Evolutionary conservation across 2,888 invertebrate species (phyloP).

Genomic region (Cantharis rustica): DNA sequence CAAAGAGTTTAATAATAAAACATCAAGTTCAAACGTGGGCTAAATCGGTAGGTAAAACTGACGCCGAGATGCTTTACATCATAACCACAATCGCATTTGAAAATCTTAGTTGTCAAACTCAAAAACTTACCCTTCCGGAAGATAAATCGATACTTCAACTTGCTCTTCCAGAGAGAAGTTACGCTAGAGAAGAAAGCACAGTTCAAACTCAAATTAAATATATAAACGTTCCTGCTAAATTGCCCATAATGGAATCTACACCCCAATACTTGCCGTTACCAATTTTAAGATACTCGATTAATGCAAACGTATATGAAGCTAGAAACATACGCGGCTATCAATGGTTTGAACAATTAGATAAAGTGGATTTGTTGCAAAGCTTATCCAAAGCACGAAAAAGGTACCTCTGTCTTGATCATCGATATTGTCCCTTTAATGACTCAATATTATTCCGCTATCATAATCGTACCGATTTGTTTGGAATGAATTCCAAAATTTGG

Average conservation of each 20-base stretch:
- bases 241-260: neutral
- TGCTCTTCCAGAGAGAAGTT: neutral
- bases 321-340: conserved; percentile 1
- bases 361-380: neutral
- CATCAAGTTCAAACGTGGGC: neutral
- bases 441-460: conserved; percentile 7
- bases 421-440: conserved; percentile 2
- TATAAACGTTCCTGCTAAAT: neutral
- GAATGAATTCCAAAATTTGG: conserved; percentile 9
- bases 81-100: neutral
- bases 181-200: neutral
- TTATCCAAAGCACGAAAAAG: neutral
- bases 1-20: neutral
- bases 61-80: neutral
- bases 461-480: conserved; percentile 5
- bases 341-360: conserved; percentile 5
- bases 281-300: neutral
- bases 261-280: neutral
- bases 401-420: conserved; percentile 1
- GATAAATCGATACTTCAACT: neutral
- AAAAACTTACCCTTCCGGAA: neutral
- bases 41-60: neutral
- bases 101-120: neutral
- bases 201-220: neutral
- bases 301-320: neutral